These are phyloP conservation scores for Falcunculus frontatus DNA, from an alignment of 2,113 vertebrate species.

Conservation along the genomic window DNA sequence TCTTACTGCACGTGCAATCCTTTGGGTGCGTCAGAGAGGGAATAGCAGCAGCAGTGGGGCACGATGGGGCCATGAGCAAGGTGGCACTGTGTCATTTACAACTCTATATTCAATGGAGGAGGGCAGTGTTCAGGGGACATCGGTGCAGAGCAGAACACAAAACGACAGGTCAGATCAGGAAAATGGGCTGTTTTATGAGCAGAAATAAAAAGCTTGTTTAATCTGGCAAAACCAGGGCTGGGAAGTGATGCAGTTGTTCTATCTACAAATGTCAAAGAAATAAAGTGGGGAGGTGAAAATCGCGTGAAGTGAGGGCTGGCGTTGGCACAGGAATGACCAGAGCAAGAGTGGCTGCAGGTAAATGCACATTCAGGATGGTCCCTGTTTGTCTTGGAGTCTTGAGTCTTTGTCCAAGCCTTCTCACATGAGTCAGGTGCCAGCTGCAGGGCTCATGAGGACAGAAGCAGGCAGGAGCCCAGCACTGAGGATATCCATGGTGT, in stretches of 20 bases:
- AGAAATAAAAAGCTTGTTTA: background rate
- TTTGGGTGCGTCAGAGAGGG: background rate
- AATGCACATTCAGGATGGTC: accelerated
- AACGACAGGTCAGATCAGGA: background rate
- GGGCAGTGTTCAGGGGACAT: background rate
- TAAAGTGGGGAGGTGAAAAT: background rate
- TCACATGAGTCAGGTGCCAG: accelerated
- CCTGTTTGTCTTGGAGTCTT: background rate
- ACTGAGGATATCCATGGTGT: accelerated
- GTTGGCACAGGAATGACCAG: background rate
- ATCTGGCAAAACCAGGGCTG: background rate
- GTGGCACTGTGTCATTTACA: background rate
- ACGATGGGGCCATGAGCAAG: background rate
- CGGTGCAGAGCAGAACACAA: background rate
- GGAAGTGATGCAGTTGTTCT: background rate
- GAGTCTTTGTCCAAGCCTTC: background rate
- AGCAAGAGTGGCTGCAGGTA: background rate
- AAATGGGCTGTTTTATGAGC: background rate
- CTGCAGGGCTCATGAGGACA: background rate
- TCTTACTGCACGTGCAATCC: accelerated
- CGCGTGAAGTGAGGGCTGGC: accelerated
- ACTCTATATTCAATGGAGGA: accelerated
- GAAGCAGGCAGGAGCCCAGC: accelerated
- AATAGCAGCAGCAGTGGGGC: background rate
- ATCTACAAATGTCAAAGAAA: background rate